Evolutionary conservation across 2,888 invertebrate genomes (phyloP), one percentile per base, ranked within the genome.

Genomic region (Melanotus villosus): DNA sequence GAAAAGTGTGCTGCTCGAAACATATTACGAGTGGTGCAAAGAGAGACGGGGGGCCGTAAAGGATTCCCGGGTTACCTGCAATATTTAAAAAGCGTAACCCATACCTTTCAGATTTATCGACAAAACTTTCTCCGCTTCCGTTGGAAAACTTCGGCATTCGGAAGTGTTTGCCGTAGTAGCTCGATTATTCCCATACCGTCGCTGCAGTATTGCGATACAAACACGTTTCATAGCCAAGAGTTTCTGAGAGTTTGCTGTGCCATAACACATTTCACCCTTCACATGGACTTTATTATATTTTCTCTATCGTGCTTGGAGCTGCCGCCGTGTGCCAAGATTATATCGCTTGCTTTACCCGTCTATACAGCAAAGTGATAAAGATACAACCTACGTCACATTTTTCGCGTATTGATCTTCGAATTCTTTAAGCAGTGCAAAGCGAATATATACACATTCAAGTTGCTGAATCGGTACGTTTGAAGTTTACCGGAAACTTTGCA

Each of bases 221-320:
- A 70, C 70, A 70, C 70, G 70, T 70, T 70, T 67, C 67, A 54
- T 60, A 67, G 67, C 65, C 34, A 70, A 66, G 70, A 70, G 67
- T 70, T 70, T 70, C 65, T 63, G 54, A 63, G 62, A 70, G 67
- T 70, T 70, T 67, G 62, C 67, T 70, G 58, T 67, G 63, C 67
- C 59, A 67, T 70, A 70, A 70, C 70, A 70, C 67, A 67, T 70
- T 70, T 70, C 64, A 64, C 70, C 70, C 67, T 63, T 67, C 70
- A 63, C 65, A 62, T 64, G 63, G 57, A 67, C 70, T 70, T 66
- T 70, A 70, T 70, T 64, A 70, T 70, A 70, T 70, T 70, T 70
- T 67, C 65, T 63, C 52, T 66, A 67, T 70, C 67, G 67, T 67
- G 59, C 41, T 54, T 26, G 38, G 43, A 64, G 67, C 64, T 64